phyloP scores from a whole-genome alignment of 53 echinoderm and acorn worm species.

The Paracentrotus lividus region DNA sequence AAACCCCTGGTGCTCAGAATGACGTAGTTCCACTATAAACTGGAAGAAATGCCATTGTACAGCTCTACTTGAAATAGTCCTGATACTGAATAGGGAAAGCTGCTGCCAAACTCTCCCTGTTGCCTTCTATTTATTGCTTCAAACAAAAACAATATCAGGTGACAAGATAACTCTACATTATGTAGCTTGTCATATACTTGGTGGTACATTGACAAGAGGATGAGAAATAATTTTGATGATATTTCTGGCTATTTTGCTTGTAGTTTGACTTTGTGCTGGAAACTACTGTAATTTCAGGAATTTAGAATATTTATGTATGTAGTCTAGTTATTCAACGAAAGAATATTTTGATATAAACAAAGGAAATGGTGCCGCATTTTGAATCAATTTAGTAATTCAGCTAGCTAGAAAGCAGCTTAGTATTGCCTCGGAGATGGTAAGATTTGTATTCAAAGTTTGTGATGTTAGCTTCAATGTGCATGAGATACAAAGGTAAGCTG shows the following conservation, averaged over 20 bases:
- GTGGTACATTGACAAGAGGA: neutral
- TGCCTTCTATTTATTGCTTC: slow-evolving; percentile 52
- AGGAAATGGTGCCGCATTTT: neutral
- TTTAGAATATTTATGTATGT: neutral
- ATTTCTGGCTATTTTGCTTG: neutral
- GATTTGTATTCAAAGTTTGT: neutral
- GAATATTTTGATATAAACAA: neutral
- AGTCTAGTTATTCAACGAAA: neutral
- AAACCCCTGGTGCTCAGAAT: slow-evolving; percentile 30
- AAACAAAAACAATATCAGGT: neutral
- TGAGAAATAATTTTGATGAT: neutral
- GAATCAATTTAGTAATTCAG: too few species aligned
- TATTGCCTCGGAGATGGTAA: neutral
- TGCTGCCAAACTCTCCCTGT: slow-evolving; percentile 12
- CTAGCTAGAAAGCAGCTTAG: neutral
- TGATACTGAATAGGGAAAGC: neutral
- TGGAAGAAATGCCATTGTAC: neutral
- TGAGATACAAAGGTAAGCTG: neutral
- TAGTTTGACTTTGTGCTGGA: neutral
- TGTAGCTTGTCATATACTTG: neutral
- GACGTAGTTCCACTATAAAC: neutral
- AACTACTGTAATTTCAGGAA: neutral
- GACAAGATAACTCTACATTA: neutral
- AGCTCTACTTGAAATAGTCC: neutral
- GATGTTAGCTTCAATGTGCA: neutral